Base-by-base conservation (phyloP, 53 echinoderm and acorn worm species). In the Astropecten irregularis region DNA sequence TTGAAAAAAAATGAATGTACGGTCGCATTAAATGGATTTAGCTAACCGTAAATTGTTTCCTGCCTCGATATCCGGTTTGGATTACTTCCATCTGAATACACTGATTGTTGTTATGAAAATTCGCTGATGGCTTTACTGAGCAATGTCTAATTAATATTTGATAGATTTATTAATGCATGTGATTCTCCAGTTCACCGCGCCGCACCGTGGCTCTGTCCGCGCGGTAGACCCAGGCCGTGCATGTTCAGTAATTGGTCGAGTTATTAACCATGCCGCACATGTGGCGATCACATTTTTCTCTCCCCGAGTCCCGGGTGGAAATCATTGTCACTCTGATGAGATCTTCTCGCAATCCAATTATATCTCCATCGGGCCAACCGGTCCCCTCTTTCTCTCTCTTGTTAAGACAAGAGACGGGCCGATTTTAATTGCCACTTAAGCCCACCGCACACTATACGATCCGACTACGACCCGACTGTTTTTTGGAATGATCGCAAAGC, bases 341-440 rank as follows among this genome's bases (percentile, higher is more conserved):
- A 29, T 64, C 30, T 32, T 18, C 26, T 10, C 26, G 13, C 33
- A 57, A 74, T 74, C 74, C 40, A 74, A 74, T 74, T 74, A 74
- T 55, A 34, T 3, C 22, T 42, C 42, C 42, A 11, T 42, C 42
- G 42, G 6, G 6, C 6, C 42, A 42, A 8, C 42, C 42, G 6
- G 6, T 11, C 42, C 6, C 11, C 42, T 42, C 42, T 42, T 42
- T 42, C 42, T 11, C 42, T 11, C 42, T 8, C 42, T 20, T 36
- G 37, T 74, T 33, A 74, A 74, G 74, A 74, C 74, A 37, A 64
- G 64, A 9, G 64, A 16, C 4, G 56, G 56, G 16, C n/a, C 8
- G 11, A 25, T 13, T 33, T 56, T 57, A 74, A 74, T 74, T 74
- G 74, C 50, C 26, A 74, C 58, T 74, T 56, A 33, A 20, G 33